Conservation (phyloP, 2,113 vertebrate genomes). For the Oenanthe oenanthe region DNA sequence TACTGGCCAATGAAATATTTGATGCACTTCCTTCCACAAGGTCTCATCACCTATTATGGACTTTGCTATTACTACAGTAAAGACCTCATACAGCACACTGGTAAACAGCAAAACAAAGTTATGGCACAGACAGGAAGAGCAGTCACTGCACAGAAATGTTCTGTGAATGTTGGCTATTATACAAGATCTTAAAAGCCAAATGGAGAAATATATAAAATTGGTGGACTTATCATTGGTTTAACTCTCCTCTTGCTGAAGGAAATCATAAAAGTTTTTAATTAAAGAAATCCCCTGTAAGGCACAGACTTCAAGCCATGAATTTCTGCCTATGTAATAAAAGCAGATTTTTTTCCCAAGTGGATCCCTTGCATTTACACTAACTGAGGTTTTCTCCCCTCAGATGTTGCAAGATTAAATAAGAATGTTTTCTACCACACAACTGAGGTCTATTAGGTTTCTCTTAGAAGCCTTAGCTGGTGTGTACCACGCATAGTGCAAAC, state of each 20-base stretch:
- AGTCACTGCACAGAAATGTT: not conserved
- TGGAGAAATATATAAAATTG: not conserved
- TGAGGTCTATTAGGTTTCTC: not conserved
- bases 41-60: not conserved
- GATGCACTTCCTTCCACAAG: not conserved
- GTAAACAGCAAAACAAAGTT: not conserved
- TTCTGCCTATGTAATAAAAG: not conserved
- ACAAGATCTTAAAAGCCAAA: not conserved
- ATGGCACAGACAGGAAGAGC: not conserved
- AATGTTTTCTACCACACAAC: not conserved
- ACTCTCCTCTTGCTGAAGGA: not conserved
- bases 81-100: not conserved
- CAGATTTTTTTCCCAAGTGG: not conserved
- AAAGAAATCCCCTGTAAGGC: not conserved
- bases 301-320: not conserved
- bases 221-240: not conserved
- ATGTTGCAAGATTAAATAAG: not conserved
- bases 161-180: not conserved
- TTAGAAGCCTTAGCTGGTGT: not conserved
- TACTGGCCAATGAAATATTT: not conserved
- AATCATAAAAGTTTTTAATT: not conserved
- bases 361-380: not conserved
- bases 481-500: not conserved
- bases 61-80: not conserved
- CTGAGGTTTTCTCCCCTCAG: not conserved